Conservation (phyloP, 2,797 vertebrate genomes). For the Cheirogaleus major region DNA sequence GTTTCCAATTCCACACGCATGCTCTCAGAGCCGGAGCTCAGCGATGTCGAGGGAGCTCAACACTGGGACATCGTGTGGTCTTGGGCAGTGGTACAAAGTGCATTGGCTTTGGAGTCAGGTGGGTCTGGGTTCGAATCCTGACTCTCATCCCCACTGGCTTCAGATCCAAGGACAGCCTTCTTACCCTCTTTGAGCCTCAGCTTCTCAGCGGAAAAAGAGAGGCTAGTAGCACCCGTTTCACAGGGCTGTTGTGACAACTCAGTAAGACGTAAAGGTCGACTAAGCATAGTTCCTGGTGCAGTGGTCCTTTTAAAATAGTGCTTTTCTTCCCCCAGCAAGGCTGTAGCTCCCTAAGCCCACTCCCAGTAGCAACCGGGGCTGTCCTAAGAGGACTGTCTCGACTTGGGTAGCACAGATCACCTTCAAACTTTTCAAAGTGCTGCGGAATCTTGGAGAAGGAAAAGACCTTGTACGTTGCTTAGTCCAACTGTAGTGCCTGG, state of each 20-base stretch:
- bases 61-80: fast-evolving
- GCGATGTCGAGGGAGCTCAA: fast-evolving
- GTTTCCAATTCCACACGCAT: background rate
- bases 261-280: fast-evolving
- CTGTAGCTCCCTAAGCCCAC: background rate
- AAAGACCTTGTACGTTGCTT: background rate
- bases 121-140: background rate
- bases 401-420: background rate
- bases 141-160: background rate
- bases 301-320: fast-evolving
- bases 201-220: background rate
- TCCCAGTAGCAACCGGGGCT: background rate
- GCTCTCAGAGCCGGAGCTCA: background rate
- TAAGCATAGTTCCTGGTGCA: too few species aligned
- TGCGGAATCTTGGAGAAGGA: background rate
- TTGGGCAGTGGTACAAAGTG: fast-evolving
- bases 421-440: background rate
- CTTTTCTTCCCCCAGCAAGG: background rate
- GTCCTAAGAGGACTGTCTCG: background rate
- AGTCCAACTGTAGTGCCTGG: background rate
- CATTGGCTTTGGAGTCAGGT: fast-evolving
- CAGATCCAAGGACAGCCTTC: background rate
- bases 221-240: too few species aligned
- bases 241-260: fast-evolving
- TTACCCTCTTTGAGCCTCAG: background rate